phyloP scores from a whole-genome alignment of 53 echinoderm and acorn worm genomes.

The Glandiceps talaboti region DNA sequence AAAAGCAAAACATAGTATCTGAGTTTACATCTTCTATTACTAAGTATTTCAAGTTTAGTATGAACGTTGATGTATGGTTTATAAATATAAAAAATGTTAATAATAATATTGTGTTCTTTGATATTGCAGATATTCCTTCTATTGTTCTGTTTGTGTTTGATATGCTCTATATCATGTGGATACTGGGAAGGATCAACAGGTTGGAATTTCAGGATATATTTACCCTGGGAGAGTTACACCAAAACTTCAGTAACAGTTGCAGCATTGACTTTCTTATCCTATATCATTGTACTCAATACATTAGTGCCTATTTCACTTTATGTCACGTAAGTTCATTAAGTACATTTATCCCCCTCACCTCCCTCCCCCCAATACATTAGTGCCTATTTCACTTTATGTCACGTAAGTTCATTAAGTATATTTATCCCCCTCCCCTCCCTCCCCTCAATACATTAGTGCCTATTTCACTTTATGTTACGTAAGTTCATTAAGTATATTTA shows the following conservation, averaged over 20 bases:
- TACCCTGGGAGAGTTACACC: constrained; percentile 38
- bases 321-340: constrained; percentile 67
- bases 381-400: constrained; percentile 95
- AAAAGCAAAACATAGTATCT: no score
- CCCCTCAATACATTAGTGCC: constrained; percentile 92
- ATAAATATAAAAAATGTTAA: no score
- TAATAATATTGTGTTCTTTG: no score
- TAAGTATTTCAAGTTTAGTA: no score
- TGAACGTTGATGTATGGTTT: no score
- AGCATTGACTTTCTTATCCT: constrained; percentile 77
- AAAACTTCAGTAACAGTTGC: constrained; percentile 47
- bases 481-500: constrained; percentile 38
- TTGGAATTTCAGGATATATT: constrained; percentile 46
- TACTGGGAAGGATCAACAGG: constrained; percentile 70
- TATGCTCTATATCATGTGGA: constrained; percentile 66
- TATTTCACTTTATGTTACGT: constrained; percentile 94
- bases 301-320: constrained; percentile 94
- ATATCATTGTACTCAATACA: constrained; percentile 79
- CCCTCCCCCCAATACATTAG: constrained; percentile 81
- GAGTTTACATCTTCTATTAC: no score
- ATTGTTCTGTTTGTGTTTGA: constrained; percentile 58
- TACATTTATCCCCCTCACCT: no score
- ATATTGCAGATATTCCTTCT: constrained; percentile 68
- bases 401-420: constrained; percentile 58
- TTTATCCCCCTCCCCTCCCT: no score